Conservation (phyloP, 2,797 vertebrate genomes). For the Valencia hispanica region DNA sequence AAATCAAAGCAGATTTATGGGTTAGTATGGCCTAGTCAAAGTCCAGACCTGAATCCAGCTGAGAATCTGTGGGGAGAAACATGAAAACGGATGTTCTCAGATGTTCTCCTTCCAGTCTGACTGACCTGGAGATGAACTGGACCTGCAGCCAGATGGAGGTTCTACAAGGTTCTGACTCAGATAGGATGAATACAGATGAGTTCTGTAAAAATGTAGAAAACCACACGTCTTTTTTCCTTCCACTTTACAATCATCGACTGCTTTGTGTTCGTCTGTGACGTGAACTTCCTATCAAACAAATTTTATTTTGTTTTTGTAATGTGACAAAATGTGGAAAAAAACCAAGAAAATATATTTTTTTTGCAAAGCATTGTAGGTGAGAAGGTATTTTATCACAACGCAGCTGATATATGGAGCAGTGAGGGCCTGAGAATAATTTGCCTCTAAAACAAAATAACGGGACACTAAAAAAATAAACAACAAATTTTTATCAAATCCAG, state of each 20-base stretch:
- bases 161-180: too few species aligned
- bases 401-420: constrained; percentile 13
- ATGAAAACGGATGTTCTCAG: not conserved
- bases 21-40: not conserved
- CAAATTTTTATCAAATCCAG: constrained; percentile 34
- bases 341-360: constrained; percentile 11
- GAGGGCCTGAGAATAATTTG: constrained; percentile 11
- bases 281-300: too few species aligned
- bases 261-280: too few species aligned
- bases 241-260: too few species aligned
- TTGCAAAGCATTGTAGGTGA: constrained; percentile 15
- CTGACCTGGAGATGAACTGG: too few species aligned
- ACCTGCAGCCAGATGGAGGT: too few species aligned
- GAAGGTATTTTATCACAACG: not conserved
- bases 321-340: not conserved
- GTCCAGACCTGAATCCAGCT: not conserved
- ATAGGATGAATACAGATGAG: too few species aligned
- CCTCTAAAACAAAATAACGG: constrained; percentile 10
- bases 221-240: too few species aligned
- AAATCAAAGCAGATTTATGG: not conserved
- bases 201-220: too few species aligned
- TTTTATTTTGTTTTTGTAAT: not conserved
- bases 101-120: not conserved
- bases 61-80: not conserved
- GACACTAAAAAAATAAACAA: constrained; percentile 17